Conservation (phyloP, 2,113 vertebrate species). For the Propithecus coquereli region DNA sequence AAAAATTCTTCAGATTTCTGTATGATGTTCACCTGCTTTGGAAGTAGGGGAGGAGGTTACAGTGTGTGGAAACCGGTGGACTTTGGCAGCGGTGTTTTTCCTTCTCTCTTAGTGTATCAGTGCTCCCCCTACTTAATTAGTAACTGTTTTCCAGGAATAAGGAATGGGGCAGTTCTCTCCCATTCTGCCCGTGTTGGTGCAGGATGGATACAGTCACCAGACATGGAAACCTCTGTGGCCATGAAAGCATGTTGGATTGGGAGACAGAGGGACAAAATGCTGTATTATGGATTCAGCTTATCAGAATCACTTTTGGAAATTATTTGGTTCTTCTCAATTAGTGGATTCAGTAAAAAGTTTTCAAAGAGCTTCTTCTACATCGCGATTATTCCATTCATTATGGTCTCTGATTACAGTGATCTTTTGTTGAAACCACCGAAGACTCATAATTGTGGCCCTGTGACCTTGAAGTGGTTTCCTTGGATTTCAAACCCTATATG, state of each 20-base stretch:
- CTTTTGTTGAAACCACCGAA: slow-evolving; percentile 59
- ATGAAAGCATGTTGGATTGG: not conserved
- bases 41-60: not conserved
- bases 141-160: not conserved
- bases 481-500: slow-evolving; percentile 48
- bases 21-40: slow-evolving; percentile 2
- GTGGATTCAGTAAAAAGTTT: slow-evolving; percentile 42
- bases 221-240: not conserved
- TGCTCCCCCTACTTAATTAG: not conserved
- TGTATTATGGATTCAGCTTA: not conserved
- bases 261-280: not conserved
- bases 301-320: not conserved
- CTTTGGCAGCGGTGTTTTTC: not conserved
- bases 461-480: slow-evolving; percentile 72
- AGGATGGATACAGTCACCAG: not conserved
- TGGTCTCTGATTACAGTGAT: slow-evolving; percentile 58
- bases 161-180: not conserved
- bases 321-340: slow-evolving; percentile 22
- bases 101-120: not conserved
- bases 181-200: not conserved
- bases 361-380: slow-evolving; percentile 22
- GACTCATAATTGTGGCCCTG: slow-evolving; percentile 62
- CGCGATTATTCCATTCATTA: slow-evolving; percentile 17
- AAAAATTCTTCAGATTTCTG: slow-evolving; percentile 13
- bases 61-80: not conserved